These are phyloP conservation scores for Mesitornis unicolor DNA, from an alignment of 2,113 vertebrate genomes.

Conservation along the genomic window DNA sequence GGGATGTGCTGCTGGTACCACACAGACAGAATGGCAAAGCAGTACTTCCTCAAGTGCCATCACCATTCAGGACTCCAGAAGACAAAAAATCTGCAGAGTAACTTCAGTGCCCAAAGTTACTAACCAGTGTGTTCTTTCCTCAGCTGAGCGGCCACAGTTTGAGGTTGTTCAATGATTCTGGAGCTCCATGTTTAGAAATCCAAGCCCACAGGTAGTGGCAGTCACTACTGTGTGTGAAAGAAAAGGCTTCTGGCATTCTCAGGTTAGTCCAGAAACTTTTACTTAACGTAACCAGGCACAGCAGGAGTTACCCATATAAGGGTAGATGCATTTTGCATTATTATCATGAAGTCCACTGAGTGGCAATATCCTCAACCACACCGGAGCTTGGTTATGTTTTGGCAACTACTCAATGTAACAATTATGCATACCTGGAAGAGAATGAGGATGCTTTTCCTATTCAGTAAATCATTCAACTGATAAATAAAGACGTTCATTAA, in stretches of 20 bases:
- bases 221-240: neutral
- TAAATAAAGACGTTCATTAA: neutral
- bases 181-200: neutral
- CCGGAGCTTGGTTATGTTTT: neutral
- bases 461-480: neutral
- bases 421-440: neutral
- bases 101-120: neutral
- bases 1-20: neutral
- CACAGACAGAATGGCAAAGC: neutral
- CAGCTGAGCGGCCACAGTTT: neutral
- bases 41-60: neutral
- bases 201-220: neutral
- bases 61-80: neutral
- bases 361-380: neutral
- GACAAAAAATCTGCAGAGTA: neutral
- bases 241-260: neutral
- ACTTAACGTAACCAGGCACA: neutral
- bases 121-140: no score
- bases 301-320: neutral
- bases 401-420: neutral
- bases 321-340: accelerated
- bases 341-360: neutral
- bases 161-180: neutral
- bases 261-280: neutral
- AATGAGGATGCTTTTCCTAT: neutral